Evolutionary conservation across 2,797 vertebrate species (phyloP), one percentile per base, ranked within the genome.

Genomic region (Micrastur ruficollis): DNA sequence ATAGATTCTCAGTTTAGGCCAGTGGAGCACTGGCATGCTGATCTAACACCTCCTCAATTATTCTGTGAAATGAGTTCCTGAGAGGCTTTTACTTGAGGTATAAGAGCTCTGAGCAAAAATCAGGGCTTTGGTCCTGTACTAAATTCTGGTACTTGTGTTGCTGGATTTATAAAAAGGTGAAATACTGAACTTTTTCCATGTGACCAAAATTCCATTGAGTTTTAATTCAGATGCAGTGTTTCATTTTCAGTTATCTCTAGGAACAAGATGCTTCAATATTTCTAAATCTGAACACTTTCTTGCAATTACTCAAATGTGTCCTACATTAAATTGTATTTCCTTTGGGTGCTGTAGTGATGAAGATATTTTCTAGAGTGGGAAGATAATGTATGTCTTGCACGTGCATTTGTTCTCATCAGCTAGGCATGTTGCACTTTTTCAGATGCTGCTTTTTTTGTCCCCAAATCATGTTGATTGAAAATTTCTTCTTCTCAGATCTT

Each of bases 11-110:
- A 66, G 29, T 72, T 81, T 40, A 80, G 62, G 44, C 23, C 26
- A 73, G 32, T n/a, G n/a, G 10, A 93, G 15, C 2, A 0, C 61
- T 83, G 47, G 34, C 22, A 40, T 52, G 26, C 46, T 90, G 56
- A 58, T 93, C 46, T 95, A 79, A 81, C 1, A 4, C 29, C 32
- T 55, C 11, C 56, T 62, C 40, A 94, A 83, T 94, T 93, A 84
- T 81, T 93, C 78, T 87, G 59, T 93, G 74, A 80, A 94, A 95
- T 85, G 36, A 61, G 20, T 46, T 90, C 87, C 44, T 93, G 36
- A 19, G 17, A 80, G 32, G 14, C 32, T 75, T 55, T 88, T 49
- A 84, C 55, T 75, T 2, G 14, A 95, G 40, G 26, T 49, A 87
- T 23, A 17, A 84, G 44, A 90, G 21, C 44, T 94, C 34, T 61